phyloP scores from a whole-genome alignment of 1,140 invertebrate genomes.

The Copidosoma floridanum region DNA sequence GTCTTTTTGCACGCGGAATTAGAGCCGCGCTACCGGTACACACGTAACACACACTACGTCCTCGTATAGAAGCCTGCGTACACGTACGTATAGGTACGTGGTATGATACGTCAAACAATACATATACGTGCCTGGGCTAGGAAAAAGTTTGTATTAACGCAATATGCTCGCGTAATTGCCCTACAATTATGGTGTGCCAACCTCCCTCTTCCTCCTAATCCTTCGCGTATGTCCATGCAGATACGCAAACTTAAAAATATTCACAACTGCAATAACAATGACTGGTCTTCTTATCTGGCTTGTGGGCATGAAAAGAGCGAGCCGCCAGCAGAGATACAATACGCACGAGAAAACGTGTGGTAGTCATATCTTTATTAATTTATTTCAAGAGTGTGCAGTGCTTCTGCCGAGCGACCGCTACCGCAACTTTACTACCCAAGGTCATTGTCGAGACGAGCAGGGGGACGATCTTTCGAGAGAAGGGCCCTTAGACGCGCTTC shows the following conservation, averaged over 20 bases:
- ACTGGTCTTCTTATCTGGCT: background rate
- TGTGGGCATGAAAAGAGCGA: background rate
- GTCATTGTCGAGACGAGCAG: constrained; percentile 9
- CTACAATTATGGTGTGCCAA: constrained; percentile 34
- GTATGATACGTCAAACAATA: too few relatives aligned
- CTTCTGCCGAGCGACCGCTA: constrained; percentile 13
- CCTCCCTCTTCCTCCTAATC: background rate
- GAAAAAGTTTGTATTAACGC: too few relatives aligned
- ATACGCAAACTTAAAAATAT: too few relatives aligned
- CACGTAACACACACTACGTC: too few relatives aligned
- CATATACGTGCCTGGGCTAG: too few relatives aligned
- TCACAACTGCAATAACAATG: too few relatives aligned
- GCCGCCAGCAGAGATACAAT: too few relatives aligned
- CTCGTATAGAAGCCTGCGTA: too few relatives aligned
- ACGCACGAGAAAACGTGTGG: constrained; percentile 18
- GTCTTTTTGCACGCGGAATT: too few relatives aligned
- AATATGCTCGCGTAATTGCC: constrained; percentile 45
- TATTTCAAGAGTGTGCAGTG: constrained; percentile 30
- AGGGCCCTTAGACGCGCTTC: constrained; percentile 25
- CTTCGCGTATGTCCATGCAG: too few relatives aligned
- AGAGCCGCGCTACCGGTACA: too few relatives aligned
- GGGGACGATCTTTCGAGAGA: constrained; percentile 19
- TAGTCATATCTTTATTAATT: constrained; percentile 37
- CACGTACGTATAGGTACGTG: too few relatives aligned
- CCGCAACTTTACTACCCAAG: constrained; percentile 21